Base-by-base conservation (phyloP, 2,113 vertebrate species). In the Sinocyclocheilus anshuiensis region DNA sequence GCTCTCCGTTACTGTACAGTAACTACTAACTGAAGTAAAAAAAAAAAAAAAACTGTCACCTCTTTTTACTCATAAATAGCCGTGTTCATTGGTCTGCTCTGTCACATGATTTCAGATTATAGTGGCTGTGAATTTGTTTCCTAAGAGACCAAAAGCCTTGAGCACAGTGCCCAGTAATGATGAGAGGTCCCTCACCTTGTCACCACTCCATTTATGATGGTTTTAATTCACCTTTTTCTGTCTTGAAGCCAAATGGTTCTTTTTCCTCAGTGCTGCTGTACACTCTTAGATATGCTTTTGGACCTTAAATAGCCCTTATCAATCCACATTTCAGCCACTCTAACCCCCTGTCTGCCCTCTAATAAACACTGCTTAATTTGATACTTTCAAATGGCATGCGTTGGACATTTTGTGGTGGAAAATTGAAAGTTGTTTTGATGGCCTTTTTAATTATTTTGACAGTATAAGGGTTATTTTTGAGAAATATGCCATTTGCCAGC, bases 201-300 rank as follows among this genome's bases (percentile, higher is more conserved):
- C 90, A 89, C 81, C 84, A 89, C 91, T 92, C 89, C 88, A 88
- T 77, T 87, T 91, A 77, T 92, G 91, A 94, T 90, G 90, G 91
- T 92, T 93, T 93, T 92, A 92, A 93, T 93, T 92, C 93, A 90
- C 89, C 88, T 84, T 91, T 91, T 90, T 90, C 89, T 91, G 89
- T 90, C 71, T 45, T 63, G 87, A 91, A 90, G 86, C 92, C 89
- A 76, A 88, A 86, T 76, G 81, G 71, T 89, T 89, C 86, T 86
- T 91, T 87, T 86, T 87, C 84, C 86, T 86, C 22, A 39, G 87
- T 86, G 84, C 29, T 86, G 84, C 29, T 67, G 84, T 65, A 57
- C 88, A 84, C 88, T 90, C 86, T 88, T 85, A 86, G 89, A 89
- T 88, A 89, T 90, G 86, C 85, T 90, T 90, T 87, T 82, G 89